Percentiles rank a stretch among this genome's conserved stretches.
Conservation (phyloP, 2,888 invertebrate species). For the Diarsia mendica region DNA sequence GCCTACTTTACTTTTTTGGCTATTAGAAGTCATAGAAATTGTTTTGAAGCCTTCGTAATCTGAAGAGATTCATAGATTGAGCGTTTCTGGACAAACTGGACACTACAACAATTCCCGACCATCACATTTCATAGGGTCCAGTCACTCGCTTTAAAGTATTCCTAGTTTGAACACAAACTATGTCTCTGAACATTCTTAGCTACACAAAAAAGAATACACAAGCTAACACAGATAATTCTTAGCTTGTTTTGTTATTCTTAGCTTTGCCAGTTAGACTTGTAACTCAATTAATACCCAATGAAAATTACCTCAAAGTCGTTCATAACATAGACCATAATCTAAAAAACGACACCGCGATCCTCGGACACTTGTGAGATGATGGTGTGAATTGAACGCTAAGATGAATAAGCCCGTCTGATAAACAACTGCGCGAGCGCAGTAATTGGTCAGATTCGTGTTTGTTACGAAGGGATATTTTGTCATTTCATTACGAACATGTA, state of each 20-base stretch:
- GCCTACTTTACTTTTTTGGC: background rate
- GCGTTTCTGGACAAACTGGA: background rate
- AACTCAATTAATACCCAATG: background rate
- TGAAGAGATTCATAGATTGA: background rate
- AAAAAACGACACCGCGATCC: conserved; percentile 83
- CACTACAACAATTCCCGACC: background rate
- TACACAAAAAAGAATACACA: background rate
- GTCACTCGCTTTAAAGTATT: background rate
- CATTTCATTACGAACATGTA: conserved; percentile 67
- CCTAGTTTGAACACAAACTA: too few species aligned
- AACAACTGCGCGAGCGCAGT: conserved; percentile 85
- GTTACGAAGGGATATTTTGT: conserved; percentile 74
- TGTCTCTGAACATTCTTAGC: background rate
- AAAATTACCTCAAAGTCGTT: conserved; percentile 38
- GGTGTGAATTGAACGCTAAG: conserved; percentile 89
- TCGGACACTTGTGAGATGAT: conserved; percentile 88
- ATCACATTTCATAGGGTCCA: background rate
- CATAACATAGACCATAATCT: conserved; percentile 65
- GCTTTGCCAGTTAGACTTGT: background rate
- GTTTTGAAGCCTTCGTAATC: background rate
- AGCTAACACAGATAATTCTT: background rate
- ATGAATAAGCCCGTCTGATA: conserved; percentile 88
- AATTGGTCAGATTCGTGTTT: conserved; percentile 84
- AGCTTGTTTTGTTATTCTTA: too few species aligned
- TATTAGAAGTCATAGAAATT: background rate